Conservation (phyloP, 2,113 vertebrate species). For the Zapus hudsonius region DNA sequence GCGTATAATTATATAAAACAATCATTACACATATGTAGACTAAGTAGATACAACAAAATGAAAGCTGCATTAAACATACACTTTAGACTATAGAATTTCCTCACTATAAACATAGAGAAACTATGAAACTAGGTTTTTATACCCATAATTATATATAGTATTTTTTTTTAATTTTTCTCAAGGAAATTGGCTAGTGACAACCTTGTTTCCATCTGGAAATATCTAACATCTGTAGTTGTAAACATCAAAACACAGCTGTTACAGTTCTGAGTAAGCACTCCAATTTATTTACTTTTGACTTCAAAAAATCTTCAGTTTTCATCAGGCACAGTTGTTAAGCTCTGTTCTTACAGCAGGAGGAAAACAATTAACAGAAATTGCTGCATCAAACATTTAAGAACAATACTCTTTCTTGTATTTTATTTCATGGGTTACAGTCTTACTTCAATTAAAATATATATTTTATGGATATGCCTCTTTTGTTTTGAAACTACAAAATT, state of each 20-base stretch:
- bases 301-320: slow-evolving; percentile 73
- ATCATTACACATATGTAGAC: slow-evolving; percentile 20
- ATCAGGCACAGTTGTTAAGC: slow-evolving; percentile 74
- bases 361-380: slow-evolving; percentile 68
- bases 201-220: slow-evolving; percentile 78
- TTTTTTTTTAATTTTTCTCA: neutral
- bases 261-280: slow-evolving; percentile 69
- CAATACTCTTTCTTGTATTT: slow-evolving; percentile 7
- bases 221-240: slow-evolving; percentile 77
- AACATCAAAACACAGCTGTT: slow-evolving; percentile 79
- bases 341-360: slow-evolving; percentile 56
- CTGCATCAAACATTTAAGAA: slow-evolving; percentile 59
- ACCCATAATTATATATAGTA: slow-evolving; percentile 26
- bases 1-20: neutral
- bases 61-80: neutral
- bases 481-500: neutral
- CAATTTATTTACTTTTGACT: slow-evolving; percentile 79
- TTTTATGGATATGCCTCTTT: neutral
- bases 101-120: neutral
- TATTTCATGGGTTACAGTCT: neutral
- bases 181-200: slow-evolving; percentile 74
- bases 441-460: neutral
- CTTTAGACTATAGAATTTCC: slow-evolving; percentile 52
- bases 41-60: slow-evolving; percentile 16
- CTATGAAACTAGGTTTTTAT: slow-evolving; percentile 53